Base-by-base conservation (phyloP, 2,797 vertebrate species). In the Acrossocheilus wenchowensis region DNA sequence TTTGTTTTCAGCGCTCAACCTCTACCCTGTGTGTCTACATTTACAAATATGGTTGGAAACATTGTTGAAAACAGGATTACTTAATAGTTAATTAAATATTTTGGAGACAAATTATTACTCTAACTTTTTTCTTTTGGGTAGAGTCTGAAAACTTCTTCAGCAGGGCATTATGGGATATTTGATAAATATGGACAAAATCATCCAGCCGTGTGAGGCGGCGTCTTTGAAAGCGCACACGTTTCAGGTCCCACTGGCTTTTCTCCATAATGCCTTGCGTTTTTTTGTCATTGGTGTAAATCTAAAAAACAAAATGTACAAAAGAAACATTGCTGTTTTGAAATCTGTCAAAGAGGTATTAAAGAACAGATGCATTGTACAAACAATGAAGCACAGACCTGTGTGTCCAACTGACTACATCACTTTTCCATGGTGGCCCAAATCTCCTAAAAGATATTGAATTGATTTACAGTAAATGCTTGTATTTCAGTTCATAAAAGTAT, bases 131-230 rank as follows among this genome's bases (percentile, higher is more conserved):
- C 69, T 43, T 43, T 39, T 4, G 39, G 2, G 21, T 10, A 54
- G 77, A 54, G 52, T 62, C 77, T 79, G 50, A 52, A 62, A 54
- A 79, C 36, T 43, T 21, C 9, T 23, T 79, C 30, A 60, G n/a
- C 5, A 79, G 77, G 52, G 48, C 54, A 62, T 39, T 39, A 23
- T 62, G 77, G 77, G 30, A 21, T 60, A 3, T 39, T 60, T 79
- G 77, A 60, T 79, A 79, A n/a, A n/a, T 41, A n/a, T 79, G 77
- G 52, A 79, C 52, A n/a, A 79, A 79, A 57, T 79, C 77, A 39
- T 79, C 77, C 52, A 79, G 54, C 1, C 77, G 30, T 79, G 52
- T 62, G 48, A 62, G 19, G 17, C 21, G 26, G 7, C 19, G 77
- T 60, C 54, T 36, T 23, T 79, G 34, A 39, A 79, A 57, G 30